Evolutionary conservation across 2,797 vertebrate species (phyloP).

Genomic region (Tolypeutes matacus): DNA sequence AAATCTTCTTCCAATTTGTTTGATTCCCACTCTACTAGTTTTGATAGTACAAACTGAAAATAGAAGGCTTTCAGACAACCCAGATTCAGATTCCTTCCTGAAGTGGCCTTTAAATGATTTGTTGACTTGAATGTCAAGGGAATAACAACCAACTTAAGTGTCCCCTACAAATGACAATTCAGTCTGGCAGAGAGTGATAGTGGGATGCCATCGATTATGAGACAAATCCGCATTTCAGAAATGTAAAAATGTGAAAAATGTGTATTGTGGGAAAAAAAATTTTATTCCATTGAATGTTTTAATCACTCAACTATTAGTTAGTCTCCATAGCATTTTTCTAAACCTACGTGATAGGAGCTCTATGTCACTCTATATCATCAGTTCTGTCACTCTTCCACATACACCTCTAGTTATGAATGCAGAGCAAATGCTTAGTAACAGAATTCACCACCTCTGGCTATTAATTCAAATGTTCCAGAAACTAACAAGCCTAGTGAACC

Average conservation of each 20-base stretch:
- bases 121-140: not conserved
- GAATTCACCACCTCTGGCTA: not conserved
- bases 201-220: not conserved
- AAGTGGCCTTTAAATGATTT: not conserved
- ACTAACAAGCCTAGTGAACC: not conserved
- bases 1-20: not conserved
- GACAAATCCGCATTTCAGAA: slow-evolving; percentile 2
- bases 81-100: not conserved
- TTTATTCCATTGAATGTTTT: not conserved
- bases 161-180: not conserved
- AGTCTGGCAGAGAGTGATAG: not conserved
- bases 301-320: not conserved
- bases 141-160: not conserved
- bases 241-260: not conserved
- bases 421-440: not conserved
- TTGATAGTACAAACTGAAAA: not conserved
- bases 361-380: not conserved
- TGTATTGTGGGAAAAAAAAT: not conserved
- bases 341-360: not conserved
- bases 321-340: not conserved
- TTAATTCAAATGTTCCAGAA: not conserved
- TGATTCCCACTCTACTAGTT: not conserved
- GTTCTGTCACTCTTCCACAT: not conserved
- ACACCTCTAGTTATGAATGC: not conserved
- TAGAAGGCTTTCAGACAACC: not conserved